Percentiles rank a stretch among this genome's conserved stretches.
Evolutionary conservation across 1,140 invertebrate species (phyloP).

Genomic region (Temnothorax longispinosus): DNA sequence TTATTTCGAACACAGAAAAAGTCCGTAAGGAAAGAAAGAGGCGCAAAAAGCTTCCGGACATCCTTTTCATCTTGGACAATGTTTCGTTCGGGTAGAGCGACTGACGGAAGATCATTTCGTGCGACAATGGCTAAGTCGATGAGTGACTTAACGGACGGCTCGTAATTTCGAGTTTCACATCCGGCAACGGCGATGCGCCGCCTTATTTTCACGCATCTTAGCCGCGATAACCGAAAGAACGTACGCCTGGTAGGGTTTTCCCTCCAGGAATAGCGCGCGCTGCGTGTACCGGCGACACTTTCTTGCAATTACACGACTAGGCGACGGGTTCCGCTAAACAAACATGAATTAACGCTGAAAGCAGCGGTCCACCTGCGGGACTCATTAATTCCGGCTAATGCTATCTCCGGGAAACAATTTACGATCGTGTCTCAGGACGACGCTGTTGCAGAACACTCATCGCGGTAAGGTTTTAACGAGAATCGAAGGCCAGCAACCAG

Average conservation of each 20-base stretch:
- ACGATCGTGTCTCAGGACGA: background rate
- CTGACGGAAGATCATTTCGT: conserved; percentile 15
- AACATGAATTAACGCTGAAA: conserved; percentile 41
- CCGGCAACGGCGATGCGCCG: conserved; percentile 56
- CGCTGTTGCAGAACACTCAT: background rate
- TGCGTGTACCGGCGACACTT: background rate
- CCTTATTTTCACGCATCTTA: conserved; percentile 58
- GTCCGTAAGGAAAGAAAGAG: background rate
- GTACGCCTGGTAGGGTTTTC: conserved; percentile 30
- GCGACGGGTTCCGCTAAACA: conserved; percentile 40
- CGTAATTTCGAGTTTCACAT: conserved; percentile 76
- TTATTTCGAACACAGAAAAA: background rate
- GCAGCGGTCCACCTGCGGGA: background rate
- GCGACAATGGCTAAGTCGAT: conserved; percentile 43
- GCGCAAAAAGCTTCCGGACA: background rate
- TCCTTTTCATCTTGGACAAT: background rate
- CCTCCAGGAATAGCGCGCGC: conserved; percentile 25
- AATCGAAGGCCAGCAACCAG: background rate
- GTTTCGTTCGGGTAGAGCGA: conserved; percentile 3
- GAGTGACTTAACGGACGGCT: conserved; percentile 45
- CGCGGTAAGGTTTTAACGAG: background rate
- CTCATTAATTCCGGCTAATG: background rate
- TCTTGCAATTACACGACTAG: conserved; percentile 18
- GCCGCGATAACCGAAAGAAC: conserved; percentile 23
- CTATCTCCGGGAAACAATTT: conserved; percentile 26